Evolutionary conservation across 2,113 vertebrate genomes (phyloP).

Genomic region (Platichthys stellatus): DNA sequence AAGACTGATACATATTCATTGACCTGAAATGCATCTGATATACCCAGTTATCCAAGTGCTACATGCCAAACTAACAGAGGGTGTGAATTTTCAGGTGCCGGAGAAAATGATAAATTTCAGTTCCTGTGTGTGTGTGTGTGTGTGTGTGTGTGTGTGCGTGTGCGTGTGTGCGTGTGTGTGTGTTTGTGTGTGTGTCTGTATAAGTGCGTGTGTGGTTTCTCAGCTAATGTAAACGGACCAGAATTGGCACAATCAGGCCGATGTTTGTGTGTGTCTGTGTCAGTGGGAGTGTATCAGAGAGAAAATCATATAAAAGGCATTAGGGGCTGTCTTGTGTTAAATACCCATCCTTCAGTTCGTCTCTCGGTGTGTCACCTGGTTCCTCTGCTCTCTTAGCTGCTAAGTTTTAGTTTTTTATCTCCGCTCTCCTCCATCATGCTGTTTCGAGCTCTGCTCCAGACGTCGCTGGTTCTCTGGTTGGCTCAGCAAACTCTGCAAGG

Average conservation of each 20-base stretch:
- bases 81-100: not conserved
- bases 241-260: slow-evolving; percentile 3
- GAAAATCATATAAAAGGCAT: slow-evolving; percentile 71
- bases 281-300: slow-evolving; percentile 59
- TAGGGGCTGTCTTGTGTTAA: not conserved
- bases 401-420: slow-evolving; percentile 19
- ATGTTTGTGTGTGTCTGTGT: slow-evolving; percentile 17
- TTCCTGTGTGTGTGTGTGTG: not conserved
- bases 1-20: no score
- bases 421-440: slow-evolving; percentile 68
- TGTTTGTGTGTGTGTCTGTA: not conserved
- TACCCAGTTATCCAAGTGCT: not conserved
- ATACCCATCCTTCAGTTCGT: not conserved
- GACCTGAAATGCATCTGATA: not conserved
- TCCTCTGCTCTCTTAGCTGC: slow-evolving; percentile 27
- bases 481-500: slow-evolving; percentile 78
- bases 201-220: not conserved
- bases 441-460: slow-evolving; percentile 75
- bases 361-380: slow-evolving; percentile 8
- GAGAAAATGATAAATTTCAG: slow-evolving; percentile 3
- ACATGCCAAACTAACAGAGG: no score
- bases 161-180: not conserved
- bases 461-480: slow-evolving; percentile 80
- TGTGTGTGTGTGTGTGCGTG: not conserved
- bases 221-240: slow-evolving; percentile 32